phyloP scores from a whole-genome alignment of 2,113 vertebrate species.

The Mobula hypostoma region DNA sequence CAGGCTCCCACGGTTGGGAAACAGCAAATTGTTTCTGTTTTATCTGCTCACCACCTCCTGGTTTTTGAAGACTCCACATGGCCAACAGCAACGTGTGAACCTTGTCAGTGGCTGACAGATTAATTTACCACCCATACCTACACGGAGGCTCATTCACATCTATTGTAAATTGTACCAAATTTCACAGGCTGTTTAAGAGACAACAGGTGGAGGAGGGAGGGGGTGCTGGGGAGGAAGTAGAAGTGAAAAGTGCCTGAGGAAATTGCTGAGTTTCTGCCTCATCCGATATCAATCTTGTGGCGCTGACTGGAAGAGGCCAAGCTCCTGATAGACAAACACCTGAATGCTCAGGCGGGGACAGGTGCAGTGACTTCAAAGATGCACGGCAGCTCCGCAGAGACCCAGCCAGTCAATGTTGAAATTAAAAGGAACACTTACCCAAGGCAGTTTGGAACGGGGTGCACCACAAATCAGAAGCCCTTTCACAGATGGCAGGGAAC shows the following conservation, averaged over 20 bases:
- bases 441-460: not conserved
- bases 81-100: not conserved
- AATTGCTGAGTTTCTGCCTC: not conserved
- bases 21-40: not conserved
- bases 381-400: constrained; percentile 41
- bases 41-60: not conserved
- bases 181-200: no score
- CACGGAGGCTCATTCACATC: not conserved
- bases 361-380: constrained; percentile 49
- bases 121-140: not conserved
- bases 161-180: not conserved
- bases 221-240: not conserved
- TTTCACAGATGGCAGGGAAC: not conserved
- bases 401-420: constrained; percentile 38
- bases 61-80: not conserved
- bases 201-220: not conserved
- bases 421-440: constrained; percentile 27
- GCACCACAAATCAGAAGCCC: not conserved
- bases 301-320: not conserved
- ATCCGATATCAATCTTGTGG: not conserved
- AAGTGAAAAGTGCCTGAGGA: not conserved
- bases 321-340: not conserved
- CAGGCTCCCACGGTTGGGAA: not conserved
- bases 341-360: constrained; percentile 50
- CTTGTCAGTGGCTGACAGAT: not conserved